phyloP scores from a whole-genome alignment of 2,888 invertebrate species.

The Chydorus sphaericus region DNA sequence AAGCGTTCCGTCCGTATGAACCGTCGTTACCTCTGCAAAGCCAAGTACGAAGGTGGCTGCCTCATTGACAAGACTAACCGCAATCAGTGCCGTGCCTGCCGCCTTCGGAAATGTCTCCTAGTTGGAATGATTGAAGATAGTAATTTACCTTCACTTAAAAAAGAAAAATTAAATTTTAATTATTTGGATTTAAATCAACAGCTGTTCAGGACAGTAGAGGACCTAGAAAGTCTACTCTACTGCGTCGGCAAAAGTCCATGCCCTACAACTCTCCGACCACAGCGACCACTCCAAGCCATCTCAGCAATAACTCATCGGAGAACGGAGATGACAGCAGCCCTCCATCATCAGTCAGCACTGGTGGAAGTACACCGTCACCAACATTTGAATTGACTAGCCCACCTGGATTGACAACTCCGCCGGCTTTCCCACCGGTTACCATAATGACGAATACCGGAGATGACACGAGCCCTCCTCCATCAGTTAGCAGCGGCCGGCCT shows the following conservation, averaged over 20 bases:
- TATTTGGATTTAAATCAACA: constrained; percentile 27
- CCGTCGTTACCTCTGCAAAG: constrained; percentile 89
- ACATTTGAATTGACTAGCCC: too few relatives aligned
- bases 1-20: constrained; percentile 77
- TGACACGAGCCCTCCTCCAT: constrained; percentile 10
- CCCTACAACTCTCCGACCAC: constrained; percentile 23
- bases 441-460: too few relatives aligned
- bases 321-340: too few relatives aligned
- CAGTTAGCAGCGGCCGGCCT: constrained; percentile 11
- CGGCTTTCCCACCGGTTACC: too few relatives aligned
- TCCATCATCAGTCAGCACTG: too few relatives aligned
- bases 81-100: constrained; percentile 93
- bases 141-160: constrained; percentile 30
- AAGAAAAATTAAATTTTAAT: not conserved
- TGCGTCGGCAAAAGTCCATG: constrained; percentile 79
- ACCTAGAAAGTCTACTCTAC: constrained; percentile 82
- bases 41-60: constrained; percentile 67
- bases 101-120: constrained; percentile 74
- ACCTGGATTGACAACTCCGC: too few relatives aligned
- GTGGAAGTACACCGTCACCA: too few relatives aligned
- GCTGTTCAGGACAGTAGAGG: constrained; percentile 98
- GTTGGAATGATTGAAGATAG: constrained; percentile 95
- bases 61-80: constrained; percentile 88
- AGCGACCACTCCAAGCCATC: constrained; percentile 15
- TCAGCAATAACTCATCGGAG: too few relatives aligned